Percentiles rank a stretch among this genome's conserved stretches.
phyloP scores from a whole-genome alignment of 1,140 invertebrate genomes.

The Diorhabda carinulata region DNA sequence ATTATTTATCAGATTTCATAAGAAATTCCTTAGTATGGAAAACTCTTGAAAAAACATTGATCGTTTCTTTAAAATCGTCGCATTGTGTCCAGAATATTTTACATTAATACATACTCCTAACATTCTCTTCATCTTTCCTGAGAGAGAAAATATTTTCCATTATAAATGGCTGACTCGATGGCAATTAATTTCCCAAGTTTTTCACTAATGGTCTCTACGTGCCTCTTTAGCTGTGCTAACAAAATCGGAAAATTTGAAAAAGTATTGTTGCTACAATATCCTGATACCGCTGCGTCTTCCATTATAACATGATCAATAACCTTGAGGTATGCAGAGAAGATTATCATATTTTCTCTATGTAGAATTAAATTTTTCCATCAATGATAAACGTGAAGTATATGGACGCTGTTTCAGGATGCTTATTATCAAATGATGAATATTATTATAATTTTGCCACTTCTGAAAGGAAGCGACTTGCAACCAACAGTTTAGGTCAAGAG shows the following conservation, averaged over 20 bases:
- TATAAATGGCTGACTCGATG: background rate
- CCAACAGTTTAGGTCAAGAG: too few species aligned
- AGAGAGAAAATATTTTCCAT: background rate
- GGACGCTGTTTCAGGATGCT: too few species aligned
- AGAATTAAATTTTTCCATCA: too few species aligned
- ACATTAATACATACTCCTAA: background rate
- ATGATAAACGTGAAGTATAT: too few species aligned
- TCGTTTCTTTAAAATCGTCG: background rate
- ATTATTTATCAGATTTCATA: too few species aligned
- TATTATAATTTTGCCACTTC: too few species aligned
- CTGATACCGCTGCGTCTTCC: background rate
- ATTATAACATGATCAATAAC: background rate
- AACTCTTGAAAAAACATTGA: background rate
- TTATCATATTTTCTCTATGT: background rate
- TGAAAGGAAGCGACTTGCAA: too few species aligned
- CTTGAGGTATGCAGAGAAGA: background rate
- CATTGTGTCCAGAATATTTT: background rate
- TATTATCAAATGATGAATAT: too few species aligned
- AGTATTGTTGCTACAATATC: background rate
- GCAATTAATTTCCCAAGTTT: background rate
- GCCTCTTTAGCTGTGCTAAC: conserved; percentile 1
- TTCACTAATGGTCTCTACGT: conserved; percentile 1
- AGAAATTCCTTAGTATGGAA: too few species aligned
- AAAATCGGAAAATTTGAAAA: conserved; percentile 1
- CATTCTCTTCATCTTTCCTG: background rate